phyloP scores from a whole-genome alignment of 2,888 invertebrate species.

The Anagyrus pseudococci region DNA sequence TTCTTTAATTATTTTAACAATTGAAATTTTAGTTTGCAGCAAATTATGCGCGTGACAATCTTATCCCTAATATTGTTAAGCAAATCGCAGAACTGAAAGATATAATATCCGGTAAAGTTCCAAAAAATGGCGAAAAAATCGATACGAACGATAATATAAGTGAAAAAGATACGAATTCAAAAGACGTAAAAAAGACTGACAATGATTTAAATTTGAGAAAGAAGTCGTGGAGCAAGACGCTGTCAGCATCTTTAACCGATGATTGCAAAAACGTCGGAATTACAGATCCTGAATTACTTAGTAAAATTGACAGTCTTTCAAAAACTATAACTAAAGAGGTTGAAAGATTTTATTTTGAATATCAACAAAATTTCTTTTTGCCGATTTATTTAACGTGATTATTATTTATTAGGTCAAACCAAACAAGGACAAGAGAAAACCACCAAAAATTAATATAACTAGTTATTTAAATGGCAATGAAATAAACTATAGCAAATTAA shows the following conservation, averaged over 20 bases:
- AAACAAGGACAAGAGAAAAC: constrained; percentile 45
- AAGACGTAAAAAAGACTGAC: constrained; percentile 50
- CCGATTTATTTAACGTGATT: background rate
- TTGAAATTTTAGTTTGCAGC: constrained; percentile 81
- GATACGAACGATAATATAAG: constrained; percentile 40
- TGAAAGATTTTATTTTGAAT: constrained; percentile 14
- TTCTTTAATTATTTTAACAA: too few relatives aligned
- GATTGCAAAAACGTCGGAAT: constrained; percentile 64
- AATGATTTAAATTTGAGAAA: constrained; percentile 64
- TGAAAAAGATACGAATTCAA: constrained; percentile 61
- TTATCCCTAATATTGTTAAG: constrained; percentile 80
- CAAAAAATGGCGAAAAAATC: constrained; percentile 47
- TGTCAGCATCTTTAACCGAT: constrained; percentile 67
- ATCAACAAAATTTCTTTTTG: background rate
- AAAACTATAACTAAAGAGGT: constrained; percentile 61
- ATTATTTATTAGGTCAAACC: constrained; percentile 49
- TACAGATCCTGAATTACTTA: constrained; percentile 73
- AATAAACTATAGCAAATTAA: constrained; percentile 80
- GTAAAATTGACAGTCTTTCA: constrained; percentile 70
- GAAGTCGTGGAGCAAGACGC: constrained; percentile 73
- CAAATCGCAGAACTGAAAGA: constrained; percentile 79
- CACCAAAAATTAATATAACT: constrained; percentile 56
- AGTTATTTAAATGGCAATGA: constrained; percentile 77
- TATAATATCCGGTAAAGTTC: constrained; percentile 67
- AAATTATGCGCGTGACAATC: constrained; percentile 87